Evolutionary conservation across 2,888 invertebrate genomes (phyloP), one percentile per base, ranked within the genome.

Genomic region (Cheilosia impressa): DNA sequence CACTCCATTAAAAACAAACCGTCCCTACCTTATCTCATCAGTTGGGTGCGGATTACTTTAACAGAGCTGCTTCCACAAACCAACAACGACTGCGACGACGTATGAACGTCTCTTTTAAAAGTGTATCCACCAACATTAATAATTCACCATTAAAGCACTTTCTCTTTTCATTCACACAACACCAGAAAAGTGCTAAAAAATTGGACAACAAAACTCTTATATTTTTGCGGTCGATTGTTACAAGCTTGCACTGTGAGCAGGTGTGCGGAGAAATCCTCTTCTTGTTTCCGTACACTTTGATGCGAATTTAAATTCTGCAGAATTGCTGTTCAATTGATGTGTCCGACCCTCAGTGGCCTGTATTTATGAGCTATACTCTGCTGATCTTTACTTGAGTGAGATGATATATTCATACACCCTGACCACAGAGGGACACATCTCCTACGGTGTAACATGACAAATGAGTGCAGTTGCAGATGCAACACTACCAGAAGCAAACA

Each of bases 141-240:
- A 73, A 68, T 73, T 75, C 53, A 62, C 90, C 62, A 71, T 69
- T 31, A 71, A 68, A 80, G 45, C 89, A 89, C 89, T 89, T 89
- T 89, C 89, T 89, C 89, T 89, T 89, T 88, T 79, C 72, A 66
- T 72, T 75, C 58, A 47, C 65, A 47, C 57, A 78, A 47, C 52
- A 60, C 53, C 73, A 65, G 66, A 75, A 73, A 62, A 71, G 66
- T 82, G 78, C 58, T 78, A 60, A 77, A 76, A 68, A 69, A 47
- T 53, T 62, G 52, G 34, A 57, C 58, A 87, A 62, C 62, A 73
- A 75, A 63, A 34, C 19, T 27, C 13, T 24, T 27, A 7, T 55
- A 57, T 57, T 72, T 63, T 50, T 63, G 55, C 69, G 55, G 43
- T 53, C 52, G 31, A 62, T 41, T 79, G 71, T 55, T 47, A 73